Base-by-base conservation (phyloP, 2,113 vertebrate species). In the Istiophorus platypterus region DNA sequence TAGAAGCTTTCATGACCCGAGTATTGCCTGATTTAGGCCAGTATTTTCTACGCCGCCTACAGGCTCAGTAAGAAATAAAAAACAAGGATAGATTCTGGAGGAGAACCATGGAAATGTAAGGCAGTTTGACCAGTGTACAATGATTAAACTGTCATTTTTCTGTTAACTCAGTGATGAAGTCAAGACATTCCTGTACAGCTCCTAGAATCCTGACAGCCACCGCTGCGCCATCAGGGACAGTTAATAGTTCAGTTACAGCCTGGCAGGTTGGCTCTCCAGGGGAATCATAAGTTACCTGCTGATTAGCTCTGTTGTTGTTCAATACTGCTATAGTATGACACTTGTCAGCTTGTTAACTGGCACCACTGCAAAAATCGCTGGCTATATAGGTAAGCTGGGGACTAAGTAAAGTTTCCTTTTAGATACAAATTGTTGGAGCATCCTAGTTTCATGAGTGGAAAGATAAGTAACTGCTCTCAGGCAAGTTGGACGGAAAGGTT, bases 201-300 rank as follows among this genome's bases (percentile, higher is more conserved):
- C 1, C 66, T 54, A 51, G 49, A 37, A 18, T 69, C 49, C 52
- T 14, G 14, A 37, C 52, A 12, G 59, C 74, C 45, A 54, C 26
- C 72, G 27, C 59, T 0, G 58, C 27, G 56, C 27, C 72, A 70
- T 66, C 26, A 24, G 63, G 27, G 71, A 69, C 47, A 75, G 64
- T 49, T 82, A 69, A 84, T 78, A 69, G 87, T 78, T 80, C 52
- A 80, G 73, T 89, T 89, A 88, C 83, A 45, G 66, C 74, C 29
- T 18, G 71, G 34, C 71, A 62, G 54, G 51, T 69, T 64, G 1
- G 3, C 62, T 85, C 72, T 80, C 64, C 24, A 24, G 52, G 31
- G 37, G 68, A 76, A 77, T 62, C 22, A 22, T 65, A 57, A 61
- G 42, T 65, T 83, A 61, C 5, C 61, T 29, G 59, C 63, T 81